Conservation (phyloP, 1,140 invertebrate species). For the Drosophila mauritiana region DNA sequence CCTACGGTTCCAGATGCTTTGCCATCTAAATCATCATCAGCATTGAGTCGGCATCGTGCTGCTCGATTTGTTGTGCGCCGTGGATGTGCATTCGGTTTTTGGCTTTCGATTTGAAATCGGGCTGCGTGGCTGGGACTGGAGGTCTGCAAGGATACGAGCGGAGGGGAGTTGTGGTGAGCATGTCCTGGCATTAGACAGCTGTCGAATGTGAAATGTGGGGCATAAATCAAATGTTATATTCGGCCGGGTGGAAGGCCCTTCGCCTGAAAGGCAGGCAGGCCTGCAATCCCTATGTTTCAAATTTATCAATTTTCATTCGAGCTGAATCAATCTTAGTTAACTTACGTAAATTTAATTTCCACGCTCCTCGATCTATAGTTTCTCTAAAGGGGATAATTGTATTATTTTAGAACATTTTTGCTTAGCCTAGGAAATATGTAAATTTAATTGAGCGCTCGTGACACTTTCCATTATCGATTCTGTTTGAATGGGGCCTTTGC, state of each 20-base stretch:
- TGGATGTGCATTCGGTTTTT: conserved; percentile 57
- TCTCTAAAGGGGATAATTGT: not conserved
- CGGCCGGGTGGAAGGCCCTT: conserved; percentile 29
- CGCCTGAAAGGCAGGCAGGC: conserved; percentile 26
- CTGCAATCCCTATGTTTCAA: not conserved
- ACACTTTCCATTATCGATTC: conserved; percentile 27
- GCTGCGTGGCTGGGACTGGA: conserved; percentile 25
- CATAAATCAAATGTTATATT: conserved; percentile 67
- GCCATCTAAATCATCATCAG: conserved; percentile 45
- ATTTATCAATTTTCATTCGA: conserved; percentile 40
- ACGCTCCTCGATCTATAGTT: too few species aligned
- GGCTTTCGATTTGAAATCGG: conserved; percentile 45
- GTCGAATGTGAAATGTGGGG: conserved; percentile 52
- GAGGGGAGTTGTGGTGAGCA: conserved; percentile 22
- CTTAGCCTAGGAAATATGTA: not conserved
- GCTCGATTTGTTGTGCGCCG: conserved; percentile 35
- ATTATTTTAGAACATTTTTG: not conserved
- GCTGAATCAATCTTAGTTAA: conserved; percentile 11
- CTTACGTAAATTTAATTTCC: conserved; percentile 14
- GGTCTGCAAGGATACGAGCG: conserved; percentile 11
- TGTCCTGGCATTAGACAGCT: conserved; percentile 65
- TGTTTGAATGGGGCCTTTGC: not conserved
- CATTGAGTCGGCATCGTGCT: conserved; percentile 19
- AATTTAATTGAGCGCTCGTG: conserved; percentile 7
- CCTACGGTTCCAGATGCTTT: conserved; percentile 12